phyloP scores from a whole-genome alignment of 2,113 vertebrate species.

The Chinchilla lanigera region DNA sequence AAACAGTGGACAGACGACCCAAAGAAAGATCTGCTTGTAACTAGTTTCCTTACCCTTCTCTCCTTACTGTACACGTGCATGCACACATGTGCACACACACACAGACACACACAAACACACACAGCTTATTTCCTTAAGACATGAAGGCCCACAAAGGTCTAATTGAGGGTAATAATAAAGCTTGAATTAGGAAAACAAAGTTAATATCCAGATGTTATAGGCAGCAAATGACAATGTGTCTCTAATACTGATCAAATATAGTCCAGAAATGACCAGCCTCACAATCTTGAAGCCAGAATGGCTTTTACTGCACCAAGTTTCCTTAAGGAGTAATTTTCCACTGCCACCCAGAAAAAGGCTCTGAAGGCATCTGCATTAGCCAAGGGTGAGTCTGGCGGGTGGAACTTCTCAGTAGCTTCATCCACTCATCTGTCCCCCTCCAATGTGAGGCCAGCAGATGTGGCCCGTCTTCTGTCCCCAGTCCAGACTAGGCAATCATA shows the following conservation, averaged over 20 bases:
- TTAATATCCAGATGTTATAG: background rate
- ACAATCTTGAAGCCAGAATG: background rate
- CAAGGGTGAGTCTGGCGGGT: background rate
- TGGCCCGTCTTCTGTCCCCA: too few species aligned
- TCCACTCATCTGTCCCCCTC: background rate
- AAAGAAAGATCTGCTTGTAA: background rate
- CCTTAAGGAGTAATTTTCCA: background rate
- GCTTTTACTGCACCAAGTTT: background rate
- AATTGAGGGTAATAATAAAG: conserved; percentile 35
- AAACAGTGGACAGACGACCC: background rate
- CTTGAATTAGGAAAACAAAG: conserved; percentile 36
- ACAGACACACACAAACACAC: background rate
- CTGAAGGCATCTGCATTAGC: background rate
- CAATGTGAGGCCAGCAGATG: accelerated
- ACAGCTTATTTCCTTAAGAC: background rate
- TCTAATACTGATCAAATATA: background rate
- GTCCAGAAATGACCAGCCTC: background rate
- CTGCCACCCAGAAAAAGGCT: background rate
- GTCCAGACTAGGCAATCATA: background rate
- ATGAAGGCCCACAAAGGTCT: background rate
- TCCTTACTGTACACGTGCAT: background rate
- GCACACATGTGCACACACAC: background rate
- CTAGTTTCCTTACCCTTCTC: background rate
- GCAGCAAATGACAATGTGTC: background rate
- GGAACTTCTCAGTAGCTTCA: background rate